Percentiles rank a stretch among this genome's conserved stretches.
Conservation (phyloP, 2,888 invertebrate genomes). For the Sericinus montela region DNA sequence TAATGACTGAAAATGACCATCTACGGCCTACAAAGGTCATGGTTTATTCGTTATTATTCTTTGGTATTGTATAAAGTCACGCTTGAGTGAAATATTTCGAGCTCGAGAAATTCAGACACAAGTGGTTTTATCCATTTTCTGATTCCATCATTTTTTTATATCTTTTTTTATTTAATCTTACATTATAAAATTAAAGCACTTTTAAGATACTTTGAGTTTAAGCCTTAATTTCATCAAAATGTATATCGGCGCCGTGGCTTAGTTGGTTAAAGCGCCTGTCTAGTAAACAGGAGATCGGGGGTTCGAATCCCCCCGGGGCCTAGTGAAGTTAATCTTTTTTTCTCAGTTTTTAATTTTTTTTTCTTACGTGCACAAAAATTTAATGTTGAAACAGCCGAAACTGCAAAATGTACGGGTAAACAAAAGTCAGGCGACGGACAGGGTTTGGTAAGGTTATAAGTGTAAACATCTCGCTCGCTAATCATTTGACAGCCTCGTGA, state of each 20-base stretch:
- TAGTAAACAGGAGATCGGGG: slow-evolving; percentile 79
- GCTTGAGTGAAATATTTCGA: no score
- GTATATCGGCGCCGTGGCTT: slow-evolving; percentile 73
- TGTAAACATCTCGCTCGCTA: slow-evolving; percentile 54
- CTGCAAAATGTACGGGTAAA: slow-evolving; percentile 70
- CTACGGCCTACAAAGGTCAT: no score
- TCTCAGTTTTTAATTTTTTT: slow-evolving; percentile 18
- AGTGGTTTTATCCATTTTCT: no score
- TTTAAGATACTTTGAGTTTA: neutral
- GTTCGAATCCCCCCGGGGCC: slow-evolving; percentile 80
- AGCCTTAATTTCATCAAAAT: slow-evolving; percentile 32
- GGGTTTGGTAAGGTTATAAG: slow-evolving; percentile 70
- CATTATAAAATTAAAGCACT: no score
- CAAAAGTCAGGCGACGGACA: slow-evolving; percentile 73
- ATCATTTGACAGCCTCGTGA: slow-evolving; percentile 70
- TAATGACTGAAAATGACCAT: no score
- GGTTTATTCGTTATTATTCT: no score
- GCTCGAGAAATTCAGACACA: no score
- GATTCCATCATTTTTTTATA: no score
- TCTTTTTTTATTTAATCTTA: no score
- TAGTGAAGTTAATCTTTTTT: slow-evolving; percentile 27
- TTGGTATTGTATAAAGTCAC: no score
- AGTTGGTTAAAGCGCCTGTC: slow-evolving; percentile 80
- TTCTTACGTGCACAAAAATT: slow-evolving; percentile 81
- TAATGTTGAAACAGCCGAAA: slow-evolving; percentile 65